Evolutionary conservation across 2,797 vertebrate genomes (phyloP).

Genomic region (Anguilla pacifica): DNA sequence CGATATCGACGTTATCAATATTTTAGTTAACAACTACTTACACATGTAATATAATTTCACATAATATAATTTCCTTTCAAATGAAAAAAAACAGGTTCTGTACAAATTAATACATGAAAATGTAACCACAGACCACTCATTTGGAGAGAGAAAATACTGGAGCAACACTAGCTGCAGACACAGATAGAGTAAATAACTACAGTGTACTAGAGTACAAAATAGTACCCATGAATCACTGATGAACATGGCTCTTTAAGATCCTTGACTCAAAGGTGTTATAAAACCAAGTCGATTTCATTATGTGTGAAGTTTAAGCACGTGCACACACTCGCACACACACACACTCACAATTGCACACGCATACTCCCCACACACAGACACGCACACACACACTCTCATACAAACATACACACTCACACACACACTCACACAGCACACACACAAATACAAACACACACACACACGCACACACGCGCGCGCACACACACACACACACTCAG

Average conservation of each 20-base stretch:
- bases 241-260: neutral
- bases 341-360: neutral
- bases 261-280: neutral
- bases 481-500: conserved; percentile 36
- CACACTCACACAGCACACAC: too few relatives aligned
- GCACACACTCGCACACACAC: neutral
- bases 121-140: neutral
- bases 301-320: neutral
- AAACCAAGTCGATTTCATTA: neutral
- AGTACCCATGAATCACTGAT: neutral
- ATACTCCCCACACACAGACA: neutral
- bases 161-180: neutral
- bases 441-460: too few relatives aligned
- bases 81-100: neutral
- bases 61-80: neutral
- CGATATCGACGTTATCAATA: neutral
- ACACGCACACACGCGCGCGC: neutral
- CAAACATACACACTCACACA: too few relatives aligned
- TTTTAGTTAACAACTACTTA: neutral
- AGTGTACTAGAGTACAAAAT: neutral
- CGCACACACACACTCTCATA: neutral
- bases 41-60: neutral
- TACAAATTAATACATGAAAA: neutral
- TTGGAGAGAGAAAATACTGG: neutral
- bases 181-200: neutral